These are phyloP conservation scores for Pseudorhiza aurosa DNA, from an alignment of 30 jellyfish, hydroid and myxozoan species.

Conservation along the genomic window DNA sequence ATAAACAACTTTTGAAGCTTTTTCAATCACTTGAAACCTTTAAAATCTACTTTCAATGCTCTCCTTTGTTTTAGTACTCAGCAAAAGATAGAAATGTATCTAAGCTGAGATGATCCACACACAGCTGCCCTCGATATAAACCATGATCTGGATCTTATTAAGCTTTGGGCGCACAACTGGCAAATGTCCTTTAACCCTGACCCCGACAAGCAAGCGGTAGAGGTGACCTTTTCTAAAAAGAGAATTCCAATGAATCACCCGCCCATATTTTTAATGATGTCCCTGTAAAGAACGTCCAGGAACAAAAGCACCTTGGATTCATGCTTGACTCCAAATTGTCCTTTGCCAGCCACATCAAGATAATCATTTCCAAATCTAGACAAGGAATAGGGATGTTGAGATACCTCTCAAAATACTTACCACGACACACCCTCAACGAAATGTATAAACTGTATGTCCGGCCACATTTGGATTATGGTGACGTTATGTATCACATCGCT, in stretches of 20 bases:
- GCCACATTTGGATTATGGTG: constrained; percentile 60
- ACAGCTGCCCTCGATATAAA: constrained; percentile 39
- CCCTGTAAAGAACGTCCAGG: constrained; percentile 9
- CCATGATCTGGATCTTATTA: constrained; percentile 14
- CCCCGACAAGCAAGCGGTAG: constrained; percentile 10
- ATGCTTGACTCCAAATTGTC: background rate
- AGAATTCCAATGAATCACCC: constrained; percentile 17
- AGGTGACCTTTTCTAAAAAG: background rate
- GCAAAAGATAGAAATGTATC: no score
- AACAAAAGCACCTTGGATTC: constrained; percentile 5
- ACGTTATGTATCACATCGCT: constrained; percentile 15
- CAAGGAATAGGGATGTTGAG: constrained; percentile 11
- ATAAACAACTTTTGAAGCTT: no score
- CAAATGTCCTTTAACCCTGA: constrained; percentile 58
- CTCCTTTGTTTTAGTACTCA: no score
- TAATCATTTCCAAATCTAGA: background rate
- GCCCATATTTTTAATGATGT: constrained; percentile 7
- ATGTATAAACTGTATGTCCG: constrained; percentile 17
- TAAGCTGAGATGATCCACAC: constrained; percentile 16
- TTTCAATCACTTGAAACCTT: no score
- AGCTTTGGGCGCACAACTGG: constrained; percentile 18
- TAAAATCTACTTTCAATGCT: no score
- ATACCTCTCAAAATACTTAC: background rate
- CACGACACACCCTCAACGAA: constrained; percentile 36
- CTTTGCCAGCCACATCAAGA: background rate